These are phyloP conservation scores for Nixonia krombeini DNA, from an alignment of 1,140 invertebrate species.

Conservation along the genomic window DNA sequence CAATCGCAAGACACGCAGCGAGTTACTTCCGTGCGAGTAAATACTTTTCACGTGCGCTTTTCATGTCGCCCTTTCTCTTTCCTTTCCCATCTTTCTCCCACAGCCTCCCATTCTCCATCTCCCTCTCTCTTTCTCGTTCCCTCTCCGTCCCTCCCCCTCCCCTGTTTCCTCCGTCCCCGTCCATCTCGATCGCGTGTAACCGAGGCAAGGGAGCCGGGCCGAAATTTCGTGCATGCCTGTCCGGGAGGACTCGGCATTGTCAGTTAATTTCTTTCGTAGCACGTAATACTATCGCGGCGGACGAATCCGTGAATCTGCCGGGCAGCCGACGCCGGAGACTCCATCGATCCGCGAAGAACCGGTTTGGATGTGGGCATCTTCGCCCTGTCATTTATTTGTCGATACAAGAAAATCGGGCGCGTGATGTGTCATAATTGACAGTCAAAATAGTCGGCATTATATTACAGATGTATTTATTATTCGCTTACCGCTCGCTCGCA, in stretches of 20 bases:
- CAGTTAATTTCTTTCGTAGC: background rate
- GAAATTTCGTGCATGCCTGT: background rate
- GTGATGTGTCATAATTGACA: slow-evolving; percentile 43
- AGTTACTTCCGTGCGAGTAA: slow-evolving; percentile 28
- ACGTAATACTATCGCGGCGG: background rate
- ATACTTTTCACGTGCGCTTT: slow-evolving; percentile 4
- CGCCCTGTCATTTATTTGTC: slow-evolving; percentile 42
- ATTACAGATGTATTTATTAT: too few relatives aligned
- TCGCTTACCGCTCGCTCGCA: too few relatives aligned
- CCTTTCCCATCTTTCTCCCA: too few relatives aligned
- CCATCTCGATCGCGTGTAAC: too few relatives aligned
- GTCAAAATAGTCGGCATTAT: slow-evolving; percentile 10
- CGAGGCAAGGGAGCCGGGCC: too few relatives aligned
- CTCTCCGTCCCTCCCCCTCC: too few relatives aligned
- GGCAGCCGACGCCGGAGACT: slow-evolving; percentile 16
- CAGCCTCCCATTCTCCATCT: too few relatives aligned
- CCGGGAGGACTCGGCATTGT: background rate
- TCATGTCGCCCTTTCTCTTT: background rate
- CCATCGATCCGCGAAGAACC: slow-evolving; percentile 23
- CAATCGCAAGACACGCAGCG: slow-evolving; percentile 24
- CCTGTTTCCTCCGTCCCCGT: too few relatives aligned
- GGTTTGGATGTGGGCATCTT: slow-evolving; percentile 37
- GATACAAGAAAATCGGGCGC: slow-evolving; percentile 33
- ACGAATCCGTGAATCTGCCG: slow-evolving; percentile 15
- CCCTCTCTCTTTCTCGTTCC: too few relatives aligned